Evolutionary conservation across 2,888 invertebrate species (phyloP).

Genomic region (Caenorhabditis imperialis): DNA sequence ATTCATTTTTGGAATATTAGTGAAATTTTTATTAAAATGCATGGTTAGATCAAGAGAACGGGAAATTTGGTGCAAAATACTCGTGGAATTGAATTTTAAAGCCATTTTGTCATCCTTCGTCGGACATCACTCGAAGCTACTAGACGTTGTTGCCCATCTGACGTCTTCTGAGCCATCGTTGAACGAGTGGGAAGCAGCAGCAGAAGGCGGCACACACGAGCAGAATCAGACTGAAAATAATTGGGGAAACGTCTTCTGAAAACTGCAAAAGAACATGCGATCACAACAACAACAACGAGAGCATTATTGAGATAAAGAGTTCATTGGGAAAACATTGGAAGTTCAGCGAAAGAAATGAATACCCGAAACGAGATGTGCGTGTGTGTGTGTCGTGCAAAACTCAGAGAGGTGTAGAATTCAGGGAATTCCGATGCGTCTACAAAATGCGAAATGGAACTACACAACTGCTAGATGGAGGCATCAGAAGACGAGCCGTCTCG

Average conservation of each 20-base stretch:
- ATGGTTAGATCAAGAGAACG: no score
- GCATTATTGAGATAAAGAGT: background rate
- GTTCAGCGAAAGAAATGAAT: no score
- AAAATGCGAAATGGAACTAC: conserved; percentile 13
- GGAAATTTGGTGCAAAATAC: no score
- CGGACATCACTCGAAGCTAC: no score
- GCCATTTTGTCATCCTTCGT: no score
- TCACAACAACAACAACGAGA: background rate
- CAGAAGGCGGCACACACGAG: conserved; percentile 8
- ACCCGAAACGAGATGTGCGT: background rate
- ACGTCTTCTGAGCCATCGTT: conserved; percentile 18
- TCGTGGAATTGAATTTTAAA: no score
- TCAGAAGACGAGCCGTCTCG: conserved; percentile 38
- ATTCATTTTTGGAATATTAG: no score
- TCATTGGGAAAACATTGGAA: no score
- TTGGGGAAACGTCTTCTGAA: no score
- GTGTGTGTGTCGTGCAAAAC: conserved; percentile 3
- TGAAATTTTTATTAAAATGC: no score
- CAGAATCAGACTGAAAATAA: conserved; percentile 20
- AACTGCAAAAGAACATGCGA: no score
- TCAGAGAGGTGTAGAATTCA: background rate
- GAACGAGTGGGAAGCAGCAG: conserved; percentile 26
- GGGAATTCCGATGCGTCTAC: conserved; percentile 16
- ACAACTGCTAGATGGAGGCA: background rate
- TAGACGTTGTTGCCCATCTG: conserved; percentile 28